Evolutionary conservation across 2,797 vertebrate species (phyloP).

Genomic region (Anableps anableps): DNA sequence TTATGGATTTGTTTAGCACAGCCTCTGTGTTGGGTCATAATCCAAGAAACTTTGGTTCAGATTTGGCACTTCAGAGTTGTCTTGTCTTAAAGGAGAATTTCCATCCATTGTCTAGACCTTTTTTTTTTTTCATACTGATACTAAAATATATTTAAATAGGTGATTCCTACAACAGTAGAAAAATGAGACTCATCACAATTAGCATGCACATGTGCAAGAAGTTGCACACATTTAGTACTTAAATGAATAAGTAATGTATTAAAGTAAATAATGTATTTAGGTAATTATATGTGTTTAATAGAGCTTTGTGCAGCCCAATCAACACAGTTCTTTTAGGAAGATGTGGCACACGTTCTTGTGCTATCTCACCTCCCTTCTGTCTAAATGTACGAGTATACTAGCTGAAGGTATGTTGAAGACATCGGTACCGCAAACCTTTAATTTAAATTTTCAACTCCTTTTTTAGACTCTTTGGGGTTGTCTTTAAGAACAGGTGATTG

Average conservation of each 20-base stretch:
- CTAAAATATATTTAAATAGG: not conserved
- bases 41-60: not conserved
- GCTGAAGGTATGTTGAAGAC: not conserved
- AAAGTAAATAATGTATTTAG: not conserved
- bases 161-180: not conserved
- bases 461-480: not conserved
- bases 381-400: not conserved
- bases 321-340: not conserved
- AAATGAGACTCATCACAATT: not conserved
- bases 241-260: not conserved
- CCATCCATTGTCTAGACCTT: not conserved
- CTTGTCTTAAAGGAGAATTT: not conserved
- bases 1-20: not conserved
- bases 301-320: not conserved
- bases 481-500: not conserved
- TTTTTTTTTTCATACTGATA: not conserved
- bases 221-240: not conserved
- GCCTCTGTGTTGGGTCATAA: not conserved
- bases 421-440: not conserved
- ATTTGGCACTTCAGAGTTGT: not conserved
- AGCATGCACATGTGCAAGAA: not conserved
- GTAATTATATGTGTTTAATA: not conserved
- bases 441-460: not conserved
- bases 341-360: not conserved
- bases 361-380: not conserved